Conservation (phyloP, 2,113 vertebrate genomes). For the Hystrix brachyura region DNA sequence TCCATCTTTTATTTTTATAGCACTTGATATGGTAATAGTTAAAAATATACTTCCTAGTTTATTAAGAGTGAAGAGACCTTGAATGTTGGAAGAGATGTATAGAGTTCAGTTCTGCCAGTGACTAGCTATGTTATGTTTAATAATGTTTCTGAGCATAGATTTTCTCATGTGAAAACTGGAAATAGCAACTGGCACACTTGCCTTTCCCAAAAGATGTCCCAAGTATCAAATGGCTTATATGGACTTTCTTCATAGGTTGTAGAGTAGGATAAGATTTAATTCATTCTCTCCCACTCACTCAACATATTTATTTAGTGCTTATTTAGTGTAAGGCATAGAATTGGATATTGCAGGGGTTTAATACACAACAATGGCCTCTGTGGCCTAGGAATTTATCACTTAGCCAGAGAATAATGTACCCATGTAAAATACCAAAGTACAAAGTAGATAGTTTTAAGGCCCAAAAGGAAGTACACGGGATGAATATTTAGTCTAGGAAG, state of each 20-base stretch:
- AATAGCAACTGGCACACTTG: neutral
- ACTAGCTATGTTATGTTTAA: neutral
- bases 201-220: neutral
- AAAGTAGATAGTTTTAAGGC: neutral
- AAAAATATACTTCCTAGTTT: neutral
- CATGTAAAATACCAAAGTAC: neutral
- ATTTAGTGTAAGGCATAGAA: neutral
- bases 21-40: neutral
- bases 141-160: neutral
- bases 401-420: neutral
- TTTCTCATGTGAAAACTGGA: slow-evolving; percentile 37
- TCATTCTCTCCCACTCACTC: neutral
- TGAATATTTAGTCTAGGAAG: neutral
- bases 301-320: neutral
- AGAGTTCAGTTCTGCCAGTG: neutral
- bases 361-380: neutral
- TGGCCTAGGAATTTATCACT: neutral
- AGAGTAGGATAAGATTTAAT: neutral
- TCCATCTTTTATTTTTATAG: slow-evolving; percentile 3
- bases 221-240: neutral
- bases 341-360: neutral
- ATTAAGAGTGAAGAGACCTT: slow-evolving; percentile 40
- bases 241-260: neutral
- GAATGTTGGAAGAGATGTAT: neutral
- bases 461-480: neutral